These are phyloP conservation scores for Temnothorax ravouxi DNA, from an alignment of 2,888 invertebrate genomes.

Conservation along the genomic window DNA sequence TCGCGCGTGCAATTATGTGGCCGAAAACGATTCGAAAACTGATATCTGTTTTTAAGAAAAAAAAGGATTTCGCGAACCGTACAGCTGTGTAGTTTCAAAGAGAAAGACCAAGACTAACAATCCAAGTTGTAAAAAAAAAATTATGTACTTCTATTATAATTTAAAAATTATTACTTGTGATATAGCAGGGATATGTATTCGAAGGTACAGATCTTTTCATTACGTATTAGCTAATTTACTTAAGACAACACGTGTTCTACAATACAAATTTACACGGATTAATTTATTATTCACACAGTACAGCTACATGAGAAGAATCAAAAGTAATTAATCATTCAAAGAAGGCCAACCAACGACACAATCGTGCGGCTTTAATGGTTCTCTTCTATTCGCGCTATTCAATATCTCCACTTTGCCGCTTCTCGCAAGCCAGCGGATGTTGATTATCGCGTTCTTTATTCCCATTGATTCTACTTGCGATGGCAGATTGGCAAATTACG, in stretches of 20 bases:
- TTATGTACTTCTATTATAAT: not conserved
- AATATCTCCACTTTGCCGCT: not conserved
- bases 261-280: constrained; percentile 4
- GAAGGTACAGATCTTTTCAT: not conserved
- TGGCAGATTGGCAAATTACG: not conserved
- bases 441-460: constrained; percentile 17
- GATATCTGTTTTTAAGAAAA: constrained; percentile 7
- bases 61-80: not conserved
- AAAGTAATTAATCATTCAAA: constrained; percentile 78
- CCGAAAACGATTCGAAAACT: not conserved
- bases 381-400: constrained; percentile 56
- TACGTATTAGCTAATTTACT: constrained; percentile 1
- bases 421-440: not conserved
- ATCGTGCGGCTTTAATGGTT: constrained; percentile 68
- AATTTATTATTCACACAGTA: not conserved
- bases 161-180: not conserved
- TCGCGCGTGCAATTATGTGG: not conserved
- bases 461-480: not conserved
- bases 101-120: not conserved
- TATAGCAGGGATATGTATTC: not conserved
- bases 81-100: not conserved
- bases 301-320: constrained; percentile 65
- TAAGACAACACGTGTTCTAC: constrained; percentile 10
- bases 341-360: constrained; percentile 67
- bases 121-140: not conserved